Base-by-base conservation (phyloP, 2,888 invertebrate genomes). In the Galerucella calmariensis region DNA sequence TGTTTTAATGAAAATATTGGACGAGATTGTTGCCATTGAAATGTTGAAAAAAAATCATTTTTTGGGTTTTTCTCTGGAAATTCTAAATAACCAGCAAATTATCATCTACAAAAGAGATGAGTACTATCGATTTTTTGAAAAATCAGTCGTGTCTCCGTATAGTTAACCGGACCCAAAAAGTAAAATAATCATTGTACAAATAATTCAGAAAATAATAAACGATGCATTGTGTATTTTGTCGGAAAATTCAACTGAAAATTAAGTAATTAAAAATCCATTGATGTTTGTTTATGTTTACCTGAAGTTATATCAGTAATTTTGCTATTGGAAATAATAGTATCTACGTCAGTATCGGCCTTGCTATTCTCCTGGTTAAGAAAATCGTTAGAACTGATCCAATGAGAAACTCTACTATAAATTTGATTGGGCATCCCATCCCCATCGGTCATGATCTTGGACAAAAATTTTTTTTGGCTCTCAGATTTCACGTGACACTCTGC, bases 361-460 rank as follows among this genome's bases (percentile, higher is more conserved):
- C 71, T 74, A 14, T 69, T 72, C 48, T 82, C 81, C 9, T 74
- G 70, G 51, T 66, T 76, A 12, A 82, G 78, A 76, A 87, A 87
- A 81, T 87, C 84, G 66, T 85, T 84, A 12, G 81, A 78, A 73
- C 82, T 84, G 41, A 87, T 84, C 87, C 87, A 87, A 59, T 84
- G 83, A 2, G 84, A 82, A 10, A 87, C 85, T 72, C 84, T 81
- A 61, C 80, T 82, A 69, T 81, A 85, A 20, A 79, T 81, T 68
- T 81, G 79, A 56, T 82, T 81, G 11, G 81, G 75, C 66, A 79
- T 72, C 20, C 75, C 79, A 11, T 81, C 79, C 9, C 72, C 73
- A 35, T 81, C 77, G 56, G 72, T 72, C 81, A 82, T 81, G 12
- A 70, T 81, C 61, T 73, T 69, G 69, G 73, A 81, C 80, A 74